Evolutionary conservation across 2,888 invertebrate species (phyloP).

Genomic region (Caenorhabditis panamensis): DNA sequence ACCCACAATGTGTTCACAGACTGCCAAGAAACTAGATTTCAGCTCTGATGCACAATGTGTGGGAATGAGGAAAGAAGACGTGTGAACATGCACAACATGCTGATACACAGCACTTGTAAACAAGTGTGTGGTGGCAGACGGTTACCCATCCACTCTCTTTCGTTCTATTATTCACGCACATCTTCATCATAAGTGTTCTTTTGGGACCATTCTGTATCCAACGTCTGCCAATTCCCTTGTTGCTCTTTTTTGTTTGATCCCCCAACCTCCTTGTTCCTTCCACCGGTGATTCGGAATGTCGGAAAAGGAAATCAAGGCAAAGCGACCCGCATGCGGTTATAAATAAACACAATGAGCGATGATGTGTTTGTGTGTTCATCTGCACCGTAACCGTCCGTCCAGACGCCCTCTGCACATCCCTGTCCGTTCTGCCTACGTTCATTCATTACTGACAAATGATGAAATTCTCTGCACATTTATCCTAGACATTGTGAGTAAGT

Average conservation of each 20-base stretch:
- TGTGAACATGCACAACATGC: constrained; percentile 26
- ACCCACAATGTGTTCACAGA: background rate
- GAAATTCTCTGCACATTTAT: constrained; percentile 29
- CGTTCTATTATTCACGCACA: constrained; percentile 43
- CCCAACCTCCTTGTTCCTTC: background rate
- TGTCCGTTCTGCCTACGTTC: constrained; percentile 17
- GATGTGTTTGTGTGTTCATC: constrained; percentile 60
- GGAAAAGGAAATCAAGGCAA: no score
- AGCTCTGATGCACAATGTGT: constrained; percentile 20
- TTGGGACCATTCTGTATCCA: constrained; percentile 9
- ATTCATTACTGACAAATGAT: constrained; percentile 46
- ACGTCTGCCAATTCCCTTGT: no score
- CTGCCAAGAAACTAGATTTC: constrained; percentile 9
- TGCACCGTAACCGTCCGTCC: constrained; percentile 49
- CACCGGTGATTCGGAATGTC: constrained; percentile 6
- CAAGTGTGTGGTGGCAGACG: constrained; percentile 41
- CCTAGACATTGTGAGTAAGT: constrained; percentile 9
- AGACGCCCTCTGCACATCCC: constrained; percentile 26
- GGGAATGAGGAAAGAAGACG: background rate
- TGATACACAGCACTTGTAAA: constrained; percentile 53
- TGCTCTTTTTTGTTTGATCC: background rate
- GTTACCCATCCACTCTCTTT: constrained; percentile 40
- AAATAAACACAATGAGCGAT: constrained; percentile 58
- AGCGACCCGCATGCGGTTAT: constrained; percentile 32
- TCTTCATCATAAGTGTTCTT: constrained; percentile 42